Percentiles rank a stretch among this genome's conserved stretches.
Evolutionary conservation across 2,113 vertebrate genomes (phyloP).

Genomic region (Tetrao urogallus): DNA sequence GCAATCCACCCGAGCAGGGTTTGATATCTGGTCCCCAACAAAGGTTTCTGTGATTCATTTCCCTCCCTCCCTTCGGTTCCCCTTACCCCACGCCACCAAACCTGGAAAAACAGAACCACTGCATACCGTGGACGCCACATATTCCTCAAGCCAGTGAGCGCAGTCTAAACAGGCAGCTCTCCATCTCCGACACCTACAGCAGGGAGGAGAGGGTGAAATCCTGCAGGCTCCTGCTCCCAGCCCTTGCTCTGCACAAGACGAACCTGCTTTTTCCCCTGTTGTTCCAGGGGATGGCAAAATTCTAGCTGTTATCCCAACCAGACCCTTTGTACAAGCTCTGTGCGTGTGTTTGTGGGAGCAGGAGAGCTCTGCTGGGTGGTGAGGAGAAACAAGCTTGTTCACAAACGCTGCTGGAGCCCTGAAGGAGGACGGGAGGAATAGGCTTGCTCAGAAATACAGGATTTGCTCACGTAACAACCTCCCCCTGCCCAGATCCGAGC

Average conservation of each 20-base stretch:
- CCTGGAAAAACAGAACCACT: conserved; percentile 53
- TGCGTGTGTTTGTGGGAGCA: rapidly evolving
- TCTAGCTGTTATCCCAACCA: rapidly evolving
- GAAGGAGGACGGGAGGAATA: neutral
- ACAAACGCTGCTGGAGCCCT: neutral
- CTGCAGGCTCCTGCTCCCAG: neutral
- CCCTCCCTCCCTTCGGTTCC: neutral
- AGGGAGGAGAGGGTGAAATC: neutral
- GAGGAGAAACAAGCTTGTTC: neutral
- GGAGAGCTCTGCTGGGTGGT: neutral
- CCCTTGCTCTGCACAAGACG: neutral
- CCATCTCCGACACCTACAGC: neutral
- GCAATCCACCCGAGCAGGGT: neutral
- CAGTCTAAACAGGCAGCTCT: conserved; percentile 70
- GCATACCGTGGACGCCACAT: conserved; percentile 56
- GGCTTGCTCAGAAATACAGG: neutral
- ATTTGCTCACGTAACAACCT: neutral
- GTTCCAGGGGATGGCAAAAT: neutral
- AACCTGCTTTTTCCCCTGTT: neutral
- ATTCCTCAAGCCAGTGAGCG: conserved; percentile 70
- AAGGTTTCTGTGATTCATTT: neutral
- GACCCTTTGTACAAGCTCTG: neutral
- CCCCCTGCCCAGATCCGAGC: neutral
- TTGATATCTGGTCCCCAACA: neutral
- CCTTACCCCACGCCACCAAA: neutral